Evolutionary conservation across 2,797 vertebrate genomes (phyloP), one percentile per base, ranked within the genome.

Genomic region (Natrix natrix): DNA sequence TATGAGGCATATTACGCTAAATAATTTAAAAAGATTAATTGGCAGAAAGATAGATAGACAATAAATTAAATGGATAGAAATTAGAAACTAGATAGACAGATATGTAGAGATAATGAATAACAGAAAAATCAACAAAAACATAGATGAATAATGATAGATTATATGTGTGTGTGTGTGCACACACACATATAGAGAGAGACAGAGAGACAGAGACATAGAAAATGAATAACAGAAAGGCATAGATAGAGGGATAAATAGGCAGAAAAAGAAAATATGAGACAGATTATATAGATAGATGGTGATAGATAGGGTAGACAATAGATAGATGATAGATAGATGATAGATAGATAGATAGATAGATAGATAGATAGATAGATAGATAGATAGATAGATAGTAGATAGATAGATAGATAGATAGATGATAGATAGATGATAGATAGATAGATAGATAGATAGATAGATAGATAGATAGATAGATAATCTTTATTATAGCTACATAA

Each of bases 21-120:
- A 94, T 32, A 88, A 87, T 92, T 93, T 52, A 37, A 63, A 95
- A 52, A 78, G 8, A 37, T 78, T 8, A 43, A 78, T 22, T 78
- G 69, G 37, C 2, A 20, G 14, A 74, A 28, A 66, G 7, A 74
- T 32, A 32, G 66, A 37, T 16, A 74, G 28, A 32, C 13, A 74
- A 8, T 37, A 74, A 14, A 17, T 74, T 16, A n/a, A 37, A 74
- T 74, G 28, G 66, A 32, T 74, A 37, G 66, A 74, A n/a, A 4
- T 28, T 74, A 16, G 63, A 74, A n/a, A 4, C 63, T 74, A 16
- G 63, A 66, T 6, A 32, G n/a, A 37, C 0, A 32, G n/a, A 69
- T 32, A 32, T 32, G 17, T 32, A 17, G 13, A 17, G 32, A 74
- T 37, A n/a, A 66, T n/a, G 28, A 66, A 66, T 66, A 66, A 66